A percentile compares a stretch with the other conserved stretches of the same genome.
Conservation (phyloP, 2,797 vertebrate species). For the Microctenopoma lineatum region DNA sequence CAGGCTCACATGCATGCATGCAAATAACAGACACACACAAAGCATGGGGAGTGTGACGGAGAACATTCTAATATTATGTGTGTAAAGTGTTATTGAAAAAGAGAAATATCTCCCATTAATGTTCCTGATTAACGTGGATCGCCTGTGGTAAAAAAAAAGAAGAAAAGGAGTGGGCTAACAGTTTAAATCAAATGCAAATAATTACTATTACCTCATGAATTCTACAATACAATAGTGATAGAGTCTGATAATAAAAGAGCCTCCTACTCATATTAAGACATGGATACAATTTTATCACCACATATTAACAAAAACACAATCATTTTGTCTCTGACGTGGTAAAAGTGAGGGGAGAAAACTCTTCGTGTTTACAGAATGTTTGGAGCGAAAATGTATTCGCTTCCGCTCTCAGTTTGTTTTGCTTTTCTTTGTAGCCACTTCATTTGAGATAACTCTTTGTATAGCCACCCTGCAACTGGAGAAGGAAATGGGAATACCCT, state of each 20-base stretch:
- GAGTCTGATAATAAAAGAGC: constrained; percentile 31
- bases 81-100: constrained; percentile 40
- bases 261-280: constrained; percentile 19
- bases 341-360: constrained; percentile 21
- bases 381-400: constrained; percentile 22
- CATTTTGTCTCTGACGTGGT: background rate
- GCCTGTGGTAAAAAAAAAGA: constrained; percentile 28
- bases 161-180: background rate
- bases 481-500: constrained; percentile 40
- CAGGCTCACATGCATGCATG: constrained; percentile 49
- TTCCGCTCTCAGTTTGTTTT: constrained; percentile 15
- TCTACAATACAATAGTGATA: constrained; percentile 39
- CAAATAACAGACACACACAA: constrained; percentile 36
- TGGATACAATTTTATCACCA: constrained; percentile 24
- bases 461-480: constrained; percentile 43
- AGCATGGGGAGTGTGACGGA: constrained; percentile 1
- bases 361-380: constrained; percentile 16
- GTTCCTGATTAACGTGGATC: constrained; percentile 48
- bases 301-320: background rate
- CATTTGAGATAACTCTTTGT: constrained; percentile 40
- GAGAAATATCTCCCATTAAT: constrained; percentile 34
- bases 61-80: constrained; percentile 39
- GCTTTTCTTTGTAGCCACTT: constrained; percentile 10
- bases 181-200: constrained; percentile 60
- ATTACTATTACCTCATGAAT: constrained; percentile 54